Evolutionary conservation across 2,888 invertebrate genomes (phyloP), one percentile per base, ranked within the genome.

Genomic region (Eristalinus sepulchralis): DNA sequence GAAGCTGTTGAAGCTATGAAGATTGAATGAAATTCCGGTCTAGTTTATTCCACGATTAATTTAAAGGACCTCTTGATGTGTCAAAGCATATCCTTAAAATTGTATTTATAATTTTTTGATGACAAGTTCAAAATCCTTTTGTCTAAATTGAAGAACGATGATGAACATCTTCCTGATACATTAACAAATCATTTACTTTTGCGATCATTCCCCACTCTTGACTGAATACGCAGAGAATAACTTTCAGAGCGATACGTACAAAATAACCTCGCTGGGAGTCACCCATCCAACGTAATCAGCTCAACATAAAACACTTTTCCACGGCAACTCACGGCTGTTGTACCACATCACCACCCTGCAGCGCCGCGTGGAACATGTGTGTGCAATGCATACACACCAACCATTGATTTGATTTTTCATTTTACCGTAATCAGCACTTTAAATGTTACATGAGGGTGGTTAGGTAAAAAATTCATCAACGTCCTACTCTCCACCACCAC

Each of bases 401-500:
- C 47, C 47, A 47, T 47, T 47, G 47, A 70, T 66, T 75, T 36
- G 17, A 75, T 70, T 62, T 68, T 24, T 72, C 20, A 63, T 63
- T 72, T 68, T 31, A 33, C 70, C 79, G 34, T 77, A 85, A 85
- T 81, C 68, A 81, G 81, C 85, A 81, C 77, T 85, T 84, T 67
- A 76, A 84, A 81, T 80, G 60, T 76, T 70, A 73, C 68, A 81
- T 62, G 84, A 67, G 72, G 67, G 66, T 71, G 63, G 36, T 53
- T 68, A 24, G 63, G 62, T 77, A 68, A 85, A 67, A 77, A 85
- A 59, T 73, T 82, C 85, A 75, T 77, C 77, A 77, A 71, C 76
- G 60, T 68, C 70, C 68, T 57, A n/a, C 36, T 36, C 20, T 0
- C 73, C 63, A 47, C 47, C 17, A 47, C 47, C 17, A 17, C 17